A percentile compares a stretch with the other conserved stretches of the same genome.
These are phyloP conservation scores for Spinus olivaceus DNA, from an alignment of 2,797 vertebrate genomes.

Conservation along the genomic window DNA sequence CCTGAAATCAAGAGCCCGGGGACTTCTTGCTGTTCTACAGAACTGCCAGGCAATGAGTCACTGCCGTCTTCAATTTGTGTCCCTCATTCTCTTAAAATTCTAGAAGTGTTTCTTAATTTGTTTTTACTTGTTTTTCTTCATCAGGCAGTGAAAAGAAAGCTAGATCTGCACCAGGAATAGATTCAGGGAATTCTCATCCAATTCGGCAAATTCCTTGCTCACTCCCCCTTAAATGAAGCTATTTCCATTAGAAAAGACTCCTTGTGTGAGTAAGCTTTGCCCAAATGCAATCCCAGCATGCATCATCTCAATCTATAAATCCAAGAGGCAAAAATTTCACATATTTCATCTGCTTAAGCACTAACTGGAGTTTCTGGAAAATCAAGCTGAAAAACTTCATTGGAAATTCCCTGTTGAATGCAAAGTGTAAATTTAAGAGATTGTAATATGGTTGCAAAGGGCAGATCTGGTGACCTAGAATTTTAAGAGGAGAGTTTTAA, in stretches of 20 bases:
- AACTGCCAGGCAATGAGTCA: not conserved
- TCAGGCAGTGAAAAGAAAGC: conserved; percentile 28
- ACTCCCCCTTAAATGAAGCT: conserved; percentile 20
- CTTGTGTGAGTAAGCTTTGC: conserved; percentile 17
- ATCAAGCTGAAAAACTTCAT: conserved; percentile 16
- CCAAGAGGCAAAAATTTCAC: not conserved
- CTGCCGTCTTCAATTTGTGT: not conserved
- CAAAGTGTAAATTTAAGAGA: not conserved
- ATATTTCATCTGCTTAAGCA: not conserved
- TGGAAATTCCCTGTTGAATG: conserved; percentile 15
- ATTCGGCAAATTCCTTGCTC: conserved; percentile 24
- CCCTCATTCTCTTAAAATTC: conserved; percentile 14
- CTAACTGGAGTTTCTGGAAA: not conserved
- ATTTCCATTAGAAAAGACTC: conserved; percentile 37
- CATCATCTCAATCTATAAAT: not conserved
- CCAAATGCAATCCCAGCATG: not conserved
- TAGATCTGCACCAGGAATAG: conserved; percentile 27
- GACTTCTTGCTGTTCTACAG: not conserved
- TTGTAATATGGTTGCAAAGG: not conserved
- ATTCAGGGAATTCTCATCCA: conserved; percentile 47
- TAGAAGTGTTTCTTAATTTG: conserved; percentile 22
- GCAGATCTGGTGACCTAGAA: not conserved
- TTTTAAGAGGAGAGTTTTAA: conserved; percentile 10
- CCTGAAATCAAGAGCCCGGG: not conserved
- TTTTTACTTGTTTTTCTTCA: conserved; percentile 60